Base-by-base conservation (phyloP, 2,797 vertebrate species). In the Manis pentadactyla region DNA sequence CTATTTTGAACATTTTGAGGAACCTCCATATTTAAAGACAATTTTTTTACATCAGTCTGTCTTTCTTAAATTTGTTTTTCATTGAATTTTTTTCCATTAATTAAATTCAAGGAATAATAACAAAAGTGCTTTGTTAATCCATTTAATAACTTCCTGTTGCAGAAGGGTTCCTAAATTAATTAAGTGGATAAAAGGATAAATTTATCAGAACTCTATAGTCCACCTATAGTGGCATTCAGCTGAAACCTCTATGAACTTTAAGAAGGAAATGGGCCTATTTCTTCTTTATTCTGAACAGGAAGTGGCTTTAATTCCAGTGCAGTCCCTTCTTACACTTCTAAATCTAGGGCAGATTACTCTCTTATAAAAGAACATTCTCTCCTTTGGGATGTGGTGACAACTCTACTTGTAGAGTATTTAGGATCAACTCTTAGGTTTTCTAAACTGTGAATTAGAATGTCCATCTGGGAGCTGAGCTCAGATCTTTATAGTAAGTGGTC, bases 101-200 rank as follows among this genome's bases (percentile, higher is more conserved):
- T 77, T 75, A 86, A 95, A 87, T 95, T 83, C 34, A 73, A 87
- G 46, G 27, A 68, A 11, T 83, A 92, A 66, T 66, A 93, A 17
- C 79, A 31, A 68, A 87, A 55, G 27, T 46, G 18, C 18, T 79
- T 85, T 87, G 29, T 95, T n/a, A 95, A 74, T 11, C 4, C 79
- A 51, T 82, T 57, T 63, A 81, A 31, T 87, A 15, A 18, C 12
- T 12, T 66, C 27, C 49, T 37, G 11, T 42, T 79, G 19, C 69
- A 83, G 7, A 92, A 31, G 29, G 34, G 23, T 73, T 82, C 29
- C 37, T 68, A 53, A 21, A 34, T 64, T 95, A 82, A 37, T 57
- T 74, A 57, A 77, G 27, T 39, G 25, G 19, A 31, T 64, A 29
- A 57, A 34, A 75, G 25, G 59, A 68, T 68, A 51, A 55, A 59